phyloP scores from a whole-genome alignment of 2,888 invertebrate genomes.

The Lycaena phlaeas region DNA sequence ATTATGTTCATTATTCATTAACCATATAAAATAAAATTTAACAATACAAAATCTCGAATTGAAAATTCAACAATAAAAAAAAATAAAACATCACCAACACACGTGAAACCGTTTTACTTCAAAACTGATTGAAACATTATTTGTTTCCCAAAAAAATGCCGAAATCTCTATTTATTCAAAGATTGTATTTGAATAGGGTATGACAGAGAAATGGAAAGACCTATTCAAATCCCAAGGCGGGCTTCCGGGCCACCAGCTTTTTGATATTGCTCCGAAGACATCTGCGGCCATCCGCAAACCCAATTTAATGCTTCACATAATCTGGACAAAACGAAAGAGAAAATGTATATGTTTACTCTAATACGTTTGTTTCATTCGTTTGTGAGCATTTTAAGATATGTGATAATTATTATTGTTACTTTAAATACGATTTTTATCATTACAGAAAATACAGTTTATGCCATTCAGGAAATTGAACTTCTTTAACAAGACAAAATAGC shows the following conservation, averaged over 20 bases:
- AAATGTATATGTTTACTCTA: not conserved
- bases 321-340: slow-evolving; percentile 36
- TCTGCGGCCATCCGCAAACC: slow-evolving; percentile 52
- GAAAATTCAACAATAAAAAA: too few species aligned
- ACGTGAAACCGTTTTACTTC: not conserved
- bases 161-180: slow-evolving; percentile 3
- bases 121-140: not conserved
- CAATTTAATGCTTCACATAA: slow-evolving; percentile 60
- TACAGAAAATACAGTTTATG: too few species aligned
- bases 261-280: slow-evolving; percentile 46
- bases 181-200: slow-evolving; percentile 10
- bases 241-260: slow-evolving; percentile 13
- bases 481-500: too few species aligned
- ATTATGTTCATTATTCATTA: too few species aligned
- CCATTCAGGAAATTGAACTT: too few species aligned
- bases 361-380: too few species aligned
- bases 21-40: too few species aligned
- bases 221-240: slow-evolving; percentile 14
- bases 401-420: too few species aligned
- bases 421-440: too few species aligned
- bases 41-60: too few species aligned
- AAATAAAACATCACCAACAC: too few species aligned
- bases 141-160: not conserved
- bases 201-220: slow-evolving; percentile 11
- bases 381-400: too few species aligned